Conservation (phyloP, 2,113 vertebrate species). For the Hucho hucho region DNA sequence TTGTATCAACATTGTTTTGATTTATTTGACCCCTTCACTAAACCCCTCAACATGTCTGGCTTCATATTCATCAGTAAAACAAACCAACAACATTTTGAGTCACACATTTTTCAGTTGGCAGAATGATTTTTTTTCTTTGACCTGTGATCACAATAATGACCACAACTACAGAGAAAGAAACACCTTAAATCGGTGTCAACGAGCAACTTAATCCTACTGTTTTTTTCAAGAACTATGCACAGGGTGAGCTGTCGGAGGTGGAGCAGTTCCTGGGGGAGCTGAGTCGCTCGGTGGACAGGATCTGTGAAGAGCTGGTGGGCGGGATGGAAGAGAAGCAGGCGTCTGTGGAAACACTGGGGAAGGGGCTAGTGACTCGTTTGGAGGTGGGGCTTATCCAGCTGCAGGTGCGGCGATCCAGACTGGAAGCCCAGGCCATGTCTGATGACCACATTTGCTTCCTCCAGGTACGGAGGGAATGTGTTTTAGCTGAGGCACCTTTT, state of each 20-base stretch:
- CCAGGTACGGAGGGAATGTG: slow-evolving; percentile 51
- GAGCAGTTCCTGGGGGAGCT: slow-evolving; percentile 60
- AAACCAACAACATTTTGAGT: too few relatives aligned
- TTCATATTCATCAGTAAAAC: too few relatives aligned
- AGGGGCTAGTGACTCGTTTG: slow-evolving; percentile 41
- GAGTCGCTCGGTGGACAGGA: slow-evolving; percentile 47
- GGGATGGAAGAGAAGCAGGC: slow-evolving; percentile 60
- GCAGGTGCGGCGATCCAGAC: slow-evolving; percentile 43
- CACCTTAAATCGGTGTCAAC: background rate
- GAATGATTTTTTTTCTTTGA: too few relatives aligned
- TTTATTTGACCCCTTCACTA: too few relatives aligned
- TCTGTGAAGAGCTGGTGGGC: slow-evolving; percentile 60
- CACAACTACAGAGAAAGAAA: too few relatives aligned
- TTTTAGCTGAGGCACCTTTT: background rate
- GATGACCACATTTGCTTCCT: slow-evolving; percentile 76
- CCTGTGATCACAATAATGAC: too few relatives aligned
- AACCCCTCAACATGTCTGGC: too few relatives aligned
- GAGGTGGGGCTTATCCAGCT: slow-evolving; percentile 64
- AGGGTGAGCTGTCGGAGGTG: slow-evolving; percentile 55
- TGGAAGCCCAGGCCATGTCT: slow-evolving; percentile 68
- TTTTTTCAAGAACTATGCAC: slow-evolving; percentile 55
- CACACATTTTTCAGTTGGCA: too few relatives aligned
- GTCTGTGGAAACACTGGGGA: slow-evolving; percentile 58
- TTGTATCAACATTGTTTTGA: too few relatives aligned
- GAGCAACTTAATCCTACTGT: background rate